These are phyloP conservation scores for Aphidius colemani DNA, from an alignment of 2,888 invertebrate species.

Conservation along the genomic window DNA sequence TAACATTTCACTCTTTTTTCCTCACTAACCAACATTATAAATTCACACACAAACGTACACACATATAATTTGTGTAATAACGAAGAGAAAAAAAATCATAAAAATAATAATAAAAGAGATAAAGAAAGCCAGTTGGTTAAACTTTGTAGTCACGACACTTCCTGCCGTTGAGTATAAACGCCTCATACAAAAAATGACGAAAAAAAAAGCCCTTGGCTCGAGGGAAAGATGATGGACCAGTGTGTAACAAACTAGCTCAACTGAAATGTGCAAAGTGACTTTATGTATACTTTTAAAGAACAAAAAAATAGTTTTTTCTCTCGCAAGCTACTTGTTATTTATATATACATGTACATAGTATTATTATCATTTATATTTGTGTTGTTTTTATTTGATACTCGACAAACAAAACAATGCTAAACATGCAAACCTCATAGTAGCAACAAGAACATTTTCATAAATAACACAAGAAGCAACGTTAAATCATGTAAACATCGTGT, in stretches of 20 bases:
- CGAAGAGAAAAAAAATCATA: neutral
- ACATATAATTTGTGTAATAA: no score
- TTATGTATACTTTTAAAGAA: no score
- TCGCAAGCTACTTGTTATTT: no score
- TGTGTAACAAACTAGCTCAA: slow-evolving; percentile 33
- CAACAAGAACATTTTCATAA: no score
- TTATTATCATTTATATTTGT: no score
- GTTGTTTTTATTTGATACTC: neutral
- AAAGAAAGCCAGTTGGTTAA: slow-evolving; percentile 36
- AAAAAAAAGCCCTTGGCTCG: slow-evolving; percentile 26
- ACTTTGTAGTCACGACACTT: slow-evolving; percentile 53
- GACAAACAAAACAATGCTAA: slow-evolving; percentile 5
- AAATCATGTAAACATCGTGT: slow-evolving; percentile 52
- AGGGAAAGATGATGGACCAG: slow-evolving; percentile 1
- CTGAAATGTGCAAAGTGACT: slow-evolving; percentile 12
- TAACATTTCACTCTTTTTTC: no score
- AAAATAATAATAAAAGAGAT: neutral
- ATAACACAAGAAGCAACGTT: slow-evolving; percentile 34
- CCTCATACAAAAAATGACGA: slow-evolving; percentile 7
- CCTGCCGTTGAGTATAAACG: slow-evolving; percentile 42
- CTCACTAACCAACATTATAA: no score
- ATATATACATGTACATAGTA: no score
- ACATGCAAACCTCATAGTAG: neutral
- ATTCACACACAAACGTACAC: no score
- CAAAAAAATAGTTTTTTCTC: no score